Conservation (phyloP, 2,888 invertebrate species). For the Drosophila sordidapex region DNA sequence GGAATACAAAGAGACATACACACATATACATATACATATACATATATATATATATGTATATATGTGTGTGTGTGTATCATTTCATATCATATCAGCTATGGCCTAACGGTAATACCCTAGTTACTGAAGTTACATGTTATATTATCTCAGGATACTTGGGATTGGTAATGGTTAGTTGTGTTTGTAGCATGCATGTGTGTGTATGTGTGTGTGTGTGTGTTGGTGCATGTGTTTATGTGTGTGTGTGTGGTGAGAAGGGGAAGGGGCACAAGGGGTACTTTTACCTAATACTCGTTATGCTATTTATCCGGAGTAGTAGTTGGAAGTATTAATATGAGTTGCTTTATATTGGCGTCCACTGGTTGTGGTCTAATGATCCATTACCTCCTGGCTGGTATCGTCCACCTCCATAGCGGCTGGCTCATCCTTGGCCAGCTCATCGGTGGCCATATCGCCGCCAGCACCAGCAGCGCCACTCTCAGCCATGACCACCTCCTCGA, state of each 20-base stretch:
- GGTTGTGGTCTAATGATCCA: conserved; percentile 83
- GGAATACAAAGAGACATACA: conserved; percentile 28
- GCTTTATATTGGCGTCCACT: conserved; percentile 29
- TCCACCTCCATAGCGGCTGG: conserved; percentile 84
- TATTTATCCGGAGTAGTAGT: conserved; percentile 57
- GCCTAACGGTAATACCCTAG: conserved; percentile 40
- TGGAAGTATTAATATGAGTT: conserved; percentile 54
- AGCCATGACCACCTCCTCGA: conserved; percentile 82
- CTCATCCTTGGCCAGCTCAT: conserved; percentile 80
- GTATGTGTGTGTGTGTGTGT: neutral
- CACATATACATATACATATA: neutral
- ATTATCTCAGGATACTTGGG: conserved; percentile 25
- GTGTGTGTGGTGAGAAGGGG: neutral
- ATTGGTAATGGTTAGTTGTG: conserved; percentile 11
- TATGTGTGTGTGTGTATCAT: neutral
- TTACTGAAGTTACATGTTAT: conserved; percentile 26
- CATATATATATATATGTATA: neutral
- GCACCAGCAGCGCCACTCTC: conserved; percentile 69
- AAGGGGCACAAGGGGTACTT: conserved; percentile 6
- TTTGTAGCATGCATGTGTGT: neutral
- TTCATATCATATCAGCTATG: conserved; percentile 41
- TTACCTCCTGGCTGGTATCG: conserved; percentile 85
- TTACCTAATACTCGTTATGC: conserved; percentile 44
- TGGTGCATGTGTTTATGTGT: neutral
- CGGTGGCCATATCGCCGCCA: conserved; percentile 82